phyloP scores from a whole-genome alignment of 2,113 vertebrate species.

The Nycticryphes semicollaris region DNA sequence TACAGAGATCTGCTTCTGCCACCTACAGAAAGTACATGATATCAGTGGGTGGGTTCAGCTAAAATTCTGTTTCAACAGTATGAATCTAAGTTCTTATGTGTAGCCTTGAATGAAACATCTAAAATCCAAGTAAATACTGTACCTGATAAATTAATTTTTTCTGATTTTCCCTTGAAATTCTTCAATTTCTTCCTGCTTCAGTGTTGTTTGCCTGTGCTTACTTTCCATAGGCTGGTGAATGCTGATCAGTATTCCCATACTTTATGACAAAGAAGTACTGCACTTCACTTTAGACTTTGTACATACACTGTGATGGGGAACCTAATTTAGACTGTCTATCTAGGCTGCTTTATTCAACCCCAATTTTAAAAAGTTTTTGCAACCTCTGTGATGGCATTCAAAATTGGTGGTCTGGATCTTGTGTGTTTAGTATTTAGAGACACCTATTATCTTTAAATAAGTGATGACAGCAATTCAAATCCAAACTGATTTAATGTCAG shows the following conservation, averaged over 20 bases:
- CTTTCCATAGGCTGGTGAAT: rapidly evolving
- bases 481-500: neutral
- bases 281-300: neutral
- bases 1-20: neutral
- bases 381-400: neutral
- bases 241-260: neutral
- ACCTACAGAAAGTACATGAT: neutral
- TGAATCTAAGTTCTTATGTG: neutral
- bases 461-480: neutral
- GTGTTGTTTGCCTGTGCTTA: rapidly evolving
- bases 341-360: neutral
- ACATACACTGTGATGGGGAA: neutral
- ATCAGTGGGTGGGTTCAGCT: neutral
- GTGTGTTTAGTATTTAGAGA: neutral
- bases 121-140: neutral
- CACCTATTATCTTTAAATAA: neutral
- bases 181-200: neutral
- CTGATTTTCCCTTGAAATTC: neutral
- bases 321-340: neutral
- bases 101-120: neutral
- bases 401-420: neutral
- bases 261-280: neutral
- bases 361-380: neutral
- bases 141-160: neutral
- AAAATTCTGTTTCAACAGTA: neutral